These are phyloP conservation scores for Aradophagus sp. DNA, from an alignment of 1,140 invertebrate genomes.

Conservation along the genomic window DNA sequence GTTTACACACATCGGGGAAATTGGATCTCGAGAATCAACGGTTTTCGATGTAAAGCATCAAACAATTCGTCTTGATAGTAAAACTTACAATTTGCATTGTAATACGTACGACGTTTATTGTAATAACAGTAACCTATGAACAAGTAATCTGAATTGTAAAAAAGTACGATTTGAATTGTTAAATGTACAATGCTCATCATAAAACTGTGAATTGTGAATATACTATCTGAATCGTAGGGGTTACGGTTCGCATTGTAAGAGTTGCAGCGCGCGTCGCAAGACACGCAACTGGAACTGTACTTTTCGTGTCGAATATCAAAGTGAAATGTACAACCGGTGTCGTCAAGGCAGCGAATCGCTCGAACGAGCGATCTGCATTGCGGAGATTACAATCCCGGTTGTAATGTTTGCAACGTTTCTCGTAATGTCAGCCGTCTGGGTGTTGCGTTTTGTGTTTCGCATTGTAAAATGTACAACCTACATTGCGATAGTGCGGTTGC, in stretches of 20 bases:
- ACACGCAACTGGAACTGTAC: conserved; percentile 2
- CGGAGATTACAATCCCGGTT: neutral
- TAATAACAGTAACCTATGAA: conserved; percentile 27
- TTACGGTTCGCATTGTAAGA: conserved; percentile 13
- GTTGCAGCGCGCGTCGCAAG: neutral
- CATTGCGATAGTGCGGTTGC: neutral
- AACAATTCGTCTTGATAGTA: neutral
- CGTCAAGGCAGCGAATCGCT: too few species aligned
- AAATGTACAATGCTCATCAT: conserved; percentile 53
- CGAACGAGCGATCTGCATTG: conserved; percentile 1
- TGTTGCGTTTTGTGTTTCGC: neutral
- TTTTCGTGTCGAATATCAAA: neutral
- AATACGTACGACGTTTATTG: conserved; percentile 18
- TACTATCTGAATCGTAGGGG: conserved; percentile 37
- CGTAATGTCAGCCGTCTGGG: neutral
- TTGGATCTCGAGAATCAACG: conserved; percentile 6
- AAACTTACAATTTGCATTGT: conserved; percentile 18
- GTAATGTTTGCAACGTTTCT: too few species aligned
- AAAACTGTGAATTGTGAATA: conserved; percentile 54
- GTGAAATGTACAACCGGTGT: too few species aligned
- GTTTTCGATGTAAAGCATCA: too few species aligned
- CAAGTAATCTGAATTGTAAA: conserved; percentile 41
- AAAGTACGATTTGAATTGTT: conserved; percentile 40
- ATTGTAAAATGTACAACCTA: conserved; percentile 2
- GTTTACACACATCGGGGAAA: conserved; percentile 5